Evolutionary conservation across 1,140 invertebrate genomes (phyloP), one percentile per base, ranked within the genome.

Genomic region (Coboldia fuscipes): DNA sequence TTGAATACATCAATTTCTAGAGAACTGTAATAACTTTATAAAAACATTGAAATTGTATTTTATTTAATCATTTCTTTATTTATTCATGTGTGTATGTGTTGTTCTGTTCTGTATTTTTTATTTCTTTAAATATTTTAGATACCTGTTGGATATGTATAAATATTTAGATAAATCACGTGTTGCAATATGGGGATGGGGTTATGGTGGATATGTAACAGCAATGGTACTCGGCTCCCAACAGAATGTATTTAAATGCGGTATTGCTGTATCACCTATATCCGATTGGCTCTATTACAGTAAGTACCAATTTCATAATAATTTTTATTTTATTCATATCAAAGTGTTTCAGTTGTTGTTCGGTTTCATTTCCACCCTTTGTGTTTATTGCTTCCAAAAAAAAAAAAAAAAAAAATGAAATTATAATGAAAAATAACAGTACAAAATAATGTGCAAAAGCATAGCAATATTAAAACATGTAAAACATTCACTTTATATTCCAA

Each of bases 111-210:
- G 27, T 3, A 16, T 2, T 30, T 21, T 32, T 41, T 35, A 40
- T 33, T 16, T 18, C 30, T 34, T n/a, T n/a, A n/a, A n/a, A n/a
- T n/a, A n/a, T 52, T 56, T 9, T 53, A 81, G 75, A 48, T 72
- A 83, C 55, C 68, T 90, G 39, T 58, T 84, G 43, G 71, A 86
- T 27, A 76, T 70, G 12, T 64, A 78, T 37, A 77, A 77, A 47
- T 93, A 78, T 57, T 63, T 94, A 41, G 85, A 94, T 50, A 70
- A 75, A 42, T 75, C 73, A 2, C 70, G 82, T 38, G 78, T 92
- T 21, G 84, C 81, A 1, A 72, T 94, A 29, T 92, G 83, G 84
- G 89, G 89, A n/a, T 86, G 84, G 84, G 86, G 85, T n/a, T 93
- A 90, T 55, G 88, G 88, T 8, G 89, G 86, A 1, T 96, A 88